Conservation (phyloP, 2,888 invertebrate species). For the Hirtodrosophila cameraria region DNA sequence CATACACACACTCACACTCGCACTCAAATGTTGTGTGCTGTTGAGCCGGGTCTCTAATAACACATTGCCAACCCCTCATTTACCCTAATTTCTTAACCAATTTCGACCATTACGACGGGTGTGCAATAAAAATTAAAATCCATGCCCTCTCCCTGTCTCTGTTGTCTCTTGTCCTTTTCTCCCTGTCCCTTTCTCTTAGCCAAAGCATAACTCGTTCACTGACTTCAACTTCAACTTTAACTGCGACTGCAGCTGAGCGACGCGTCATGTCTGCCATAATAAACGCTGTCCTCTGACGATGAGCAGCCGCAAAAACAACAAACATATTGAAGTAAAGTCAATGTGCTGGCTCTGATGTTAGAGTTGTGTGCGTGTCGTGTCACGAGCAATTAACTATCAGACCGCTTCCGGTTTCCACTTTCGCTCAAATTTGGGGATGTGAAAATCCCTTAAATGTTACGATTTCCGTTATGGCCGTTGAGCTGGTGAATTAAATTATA, state of each 20-base stretch:
- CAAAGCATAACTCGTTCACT: slow-evolving; percentile 71
- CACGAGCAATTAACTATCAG: slow-evolving; percentile 12
- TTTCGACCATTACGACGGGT: slow-evolving; percentile 80
- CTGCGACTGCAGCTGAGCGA: slow-evolving; percentile 47
- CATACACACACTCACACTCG: slow-evolving; percentile 24
- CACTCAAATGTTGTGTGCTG: slow-evolving; percentile 29
- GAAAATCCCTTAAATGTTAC: too few species aligned
- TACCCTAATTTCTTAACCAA: slow-evolving; percentile 82
- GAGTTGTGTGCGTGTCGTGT: slow-evolving; percentile 32
- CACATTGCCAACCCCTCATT: slow-evolving; percentile 81
- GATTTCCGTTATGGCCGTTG: too few species aligned
- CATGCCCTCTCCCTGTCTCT: slow-evolving; percentile 45
- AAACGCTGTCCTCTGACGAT: slow-evolving; percentile 71
- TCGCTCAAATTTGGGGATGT: too few species aligned
- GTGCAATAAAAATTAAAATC: slow-evolving; percentile 82
- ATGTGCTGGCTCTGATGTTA: slow-evolving; percentile 34
- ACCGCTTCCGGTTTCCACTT: too few species aligned
- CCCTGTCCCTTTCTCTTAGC: slow-evolving; percentile 12
- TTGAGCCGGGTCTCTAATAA: slow-evolving; percentile 71
- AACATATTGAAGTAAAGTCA: slow-evolving; percentile 21
- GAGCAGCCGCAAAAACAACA: slow-evolving; percentile 36
- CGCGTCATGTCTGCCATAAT: slow-evolving; percentile 74
- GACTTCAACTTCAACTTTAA: slow-evolving; percentile 23
- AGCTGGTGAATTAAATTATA: too few species aligned
- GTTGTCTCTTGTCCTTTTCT: background rate